These are phyloP conservation scores for Cetonia aurata DNA, from an alignment of 2,888 invertebrate species.

Conservation along the genomic window DNA sequence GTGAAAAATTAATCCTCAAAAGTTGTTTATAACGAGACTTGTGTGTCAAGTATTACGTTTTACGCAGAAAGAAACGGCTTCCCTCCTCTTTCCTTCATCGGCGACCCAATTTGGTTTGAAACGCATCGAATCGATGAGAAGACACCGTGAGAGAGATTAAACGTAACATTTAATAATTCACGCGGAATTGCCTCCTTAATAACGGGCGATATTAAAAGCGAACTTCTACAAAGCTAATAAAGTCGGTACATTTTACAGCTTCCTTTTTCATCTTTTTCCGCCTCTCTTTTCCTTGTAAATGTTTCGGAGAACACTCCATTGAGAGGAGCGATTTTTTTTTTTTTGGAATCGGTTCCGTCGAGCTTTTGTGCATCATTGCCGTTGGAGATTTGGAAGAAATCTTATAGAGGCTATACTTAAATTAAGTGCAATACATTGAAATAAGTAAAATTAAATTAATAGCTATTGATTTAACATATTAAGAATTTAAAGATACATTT, in stretches of 20 bases:
- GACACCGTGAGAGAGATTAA: conserved; percentile 32
- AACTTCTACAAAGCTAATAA: conserved; percentile 31
- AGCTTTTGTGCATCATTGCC: neutral
- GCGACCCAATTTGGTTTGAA: conserved; percentile 32
- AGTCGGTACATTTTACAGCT: neutral
- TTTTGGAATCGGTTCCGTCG: conserved; percentile 1
- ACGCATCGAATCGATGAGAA: conserved; percentile 27
- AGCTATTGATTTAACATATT: no score
- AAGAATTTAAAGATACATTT: no score
- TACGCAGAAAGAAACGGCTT: neutral
- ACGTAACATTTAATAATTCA: conserved; percentile 35
- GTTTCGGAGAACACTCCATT: conserved; percentile 4
- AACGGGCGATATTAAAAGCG: conserved; percentile 32
- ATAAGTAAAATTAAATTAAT: no score
- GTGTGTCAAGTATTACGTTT: neutral
- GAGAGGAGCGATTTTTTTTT: conserved; percentile 3
- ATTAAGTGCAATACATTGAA: no score
- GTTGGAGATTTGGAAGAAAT: no score
- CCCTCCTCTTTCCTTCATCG: neutral
- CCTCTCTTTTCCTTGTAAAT: conserved; percentile 13
- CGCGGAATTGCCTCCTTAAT: conserved; percentile 22
- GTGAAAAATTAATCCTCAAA: neutral
- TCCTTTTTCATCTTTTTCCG: conserved; percentile 19
- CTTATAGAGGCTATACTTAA: no score
- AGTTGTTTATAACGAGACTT: neutral